Evolutionary conservation across 1,140 invertebrate species (phyloP), one percentile per base, ranked within the genome.

Genomic region (Helicoverpa zea): DNA sequence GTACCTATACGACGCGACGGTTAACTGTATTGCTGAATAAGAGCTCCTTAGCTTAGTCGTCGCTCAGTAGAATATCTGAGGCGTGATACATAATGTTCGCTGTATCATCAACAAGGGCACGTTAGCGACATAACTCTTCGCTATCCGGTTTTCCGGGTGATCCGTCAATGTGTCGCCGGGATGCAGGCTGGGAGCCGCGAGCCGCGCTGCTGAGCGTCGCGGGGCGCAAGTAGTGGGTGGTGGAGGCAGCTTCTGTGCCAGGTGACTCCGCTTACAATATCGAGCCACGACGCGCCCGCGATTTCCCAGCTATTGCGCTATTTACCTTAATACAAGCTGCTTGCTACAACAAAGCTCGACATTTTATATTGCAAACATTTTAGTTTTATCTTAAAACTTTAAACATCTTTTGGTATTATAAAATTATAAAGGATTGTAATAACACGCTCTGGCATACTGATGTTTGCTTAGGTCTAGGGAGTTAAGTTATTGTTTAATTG

Each of bases 131-230:
- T 63, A n/a, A 76, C 35, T 63, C 43, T 63, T 70, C 49, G 49
- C 70, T 43, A 58, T 18, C 23, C 56, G 35, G 70, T 56, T 23
- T 14, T 12, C 58, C 58, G 47, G 18, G 56, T 63, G 73, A 75
- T 75, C 58, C 56, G 43, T 75, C 43, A 75, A 61, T 75, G 43
- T 75, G 58, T 61, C 58, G 47, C 66, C 7, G 35, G 35, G 58
- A 61, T 51, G 56, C 73, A 30, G 56, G 7, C 16, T 7, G 5
- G n/a, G 54, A 16, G 54, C 30, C 30, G 23, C 56, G 49, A 12
- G 47, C 56, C 47, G 23, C 23, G 47, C 43, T 13, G 47, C n/a
- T n/a, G n/a, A n/a, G 7, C 43, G 47, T 51, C 66, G 43, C 9
- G 35, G 43, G 29, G 35, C 7, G 54, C 14, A 14, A 18, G 72